Conservation (phyloP, 2,797 vertebrate genomes). For the Geotrypetes seraphini region DNA sequence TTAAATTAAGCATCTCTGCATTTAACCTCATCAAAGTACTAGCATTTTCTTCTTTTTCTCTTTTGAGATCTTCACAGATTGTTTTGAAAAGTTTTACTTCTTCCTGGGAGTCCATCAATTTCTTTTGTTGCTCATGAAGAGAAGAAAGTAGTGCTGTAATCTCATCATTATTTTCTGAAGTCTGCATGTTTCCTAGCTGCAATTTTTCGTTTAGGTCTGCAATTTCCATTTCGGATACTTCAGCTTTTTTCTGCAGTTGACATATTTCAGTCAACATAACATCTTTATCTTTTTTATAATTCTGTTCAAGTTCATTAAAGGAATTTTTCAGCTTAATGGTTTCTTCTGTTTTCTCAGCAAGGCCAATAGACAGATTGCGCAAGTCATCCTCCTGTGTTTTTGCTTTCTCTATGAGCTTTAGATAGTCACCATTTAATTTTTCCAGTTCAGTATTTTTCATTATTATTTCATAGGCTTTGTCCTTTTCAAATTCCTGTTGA, state of each 20-base stretch:
- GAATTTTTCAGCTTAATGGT: conserved; percentile 14
- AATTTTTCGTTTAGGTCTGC: conserved; percentile 34
- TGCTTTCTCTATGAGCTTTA: conserved; percentile 34
- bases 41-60: conserved; percentile 44
- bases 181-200: conserved; percentile 23
- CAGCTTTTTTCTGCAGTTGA: conserved; percentile 32
- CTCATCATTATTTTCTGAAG: conserved; percentile 45
- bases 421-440: conserved; percentile 19
- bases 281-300: conserved; percentile 18
- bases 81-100: conserved; percentile 30
- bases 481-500: conserved; percentile 25
- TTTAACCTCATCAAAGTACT: conserved; percentile 30
- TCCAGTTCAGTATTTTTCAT: conserved; percentile 33
- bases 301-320: conserved; percentile 16
- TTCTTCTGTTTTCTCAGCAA: conserved; percentile 32
- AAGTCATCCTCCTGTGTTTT: conserved; percentile 29
- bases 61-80: conserved; percentile 38
- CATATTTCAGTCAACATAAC: conserved; percentile 20
- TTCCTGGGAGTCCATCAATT: conserved; percentile 14
- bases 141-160: conserved; percentile 27
- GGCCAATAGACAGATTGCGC: conserved; percentile 25
- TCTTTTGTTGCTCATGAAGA: conserved; percentile 13
- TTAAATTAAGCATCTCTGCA: conserved; percentile 32
- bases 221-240: conserved; percentile 15
- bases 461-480: conserved; percentile 21